Evolutionary conservation across 2,797 vertebrate genomes (phyloP).

Genomic region (Gallinago nigripennis): DNA sequence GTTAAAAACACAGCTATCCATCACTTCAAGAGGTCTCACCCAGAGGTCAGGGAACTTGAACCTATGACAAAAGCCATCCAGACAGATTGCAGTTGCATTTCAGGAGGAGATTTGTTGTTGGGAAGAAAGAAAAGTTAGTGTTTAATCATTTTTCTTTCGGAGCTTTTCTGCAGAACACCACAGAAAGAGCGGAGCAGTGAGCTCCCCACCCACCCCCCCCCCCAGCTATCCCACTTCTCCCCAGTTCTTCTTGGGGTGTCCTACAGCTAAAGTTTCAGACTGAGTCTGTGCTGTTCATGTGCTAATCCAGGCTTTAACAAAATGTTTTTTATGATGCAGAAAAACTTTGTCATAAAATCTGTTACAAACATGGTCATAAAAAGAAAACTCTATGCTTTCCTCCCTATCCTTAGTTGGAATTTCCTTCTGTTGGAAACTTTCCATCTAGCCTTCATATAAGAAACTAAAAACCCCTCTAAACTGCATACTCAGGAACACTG

Average conservation of each 20-base stretch:
- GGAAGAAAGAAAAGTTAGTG: neutral
- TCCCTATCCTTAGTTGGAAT: constrained; percentile 12
- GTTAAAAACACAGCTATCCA: constrained; percentile 55
- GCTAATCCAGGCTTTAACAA: neutral
- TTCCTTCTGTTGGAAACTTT: constrained; percentile 43
- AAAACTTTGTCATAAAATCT: constrained; percentile 28
- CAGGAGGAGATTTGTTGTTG: neutral
- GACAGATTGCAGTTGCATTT: neutral
- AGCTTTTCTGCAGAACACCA: neutral
- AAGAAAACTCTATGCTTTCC: neutral
- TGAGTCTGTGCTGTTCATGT: neutral
- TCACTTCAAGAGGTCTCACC: constrained; percentile 60
- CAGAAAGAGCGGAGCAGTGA: neutral
- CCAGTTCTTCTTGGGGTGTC: neutral
- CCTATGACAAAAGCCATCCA: constrained; percentile 48
- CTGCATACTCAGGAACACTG: neutral
- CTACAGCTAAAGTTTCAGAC: neutral
- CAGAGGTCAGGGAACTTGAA: constrained; percentile 46
- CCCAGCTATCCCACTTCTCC: neutral
- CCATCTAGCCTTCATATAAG: neutral
- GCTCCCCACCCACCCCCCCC: neutral
- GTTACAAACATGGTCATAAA: constrained; percentile 44
- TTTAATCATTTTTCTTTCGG: neutral
- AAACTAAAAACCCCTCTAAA: neutral
- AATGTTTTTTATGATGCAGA: constrained; percentile 10